Evolutionary conservation across 1,140 invertebrate genomes (phyloP), one percentile per base, ranked within the genome.

Genomic region (Tetramorium alpestre): DNA sequence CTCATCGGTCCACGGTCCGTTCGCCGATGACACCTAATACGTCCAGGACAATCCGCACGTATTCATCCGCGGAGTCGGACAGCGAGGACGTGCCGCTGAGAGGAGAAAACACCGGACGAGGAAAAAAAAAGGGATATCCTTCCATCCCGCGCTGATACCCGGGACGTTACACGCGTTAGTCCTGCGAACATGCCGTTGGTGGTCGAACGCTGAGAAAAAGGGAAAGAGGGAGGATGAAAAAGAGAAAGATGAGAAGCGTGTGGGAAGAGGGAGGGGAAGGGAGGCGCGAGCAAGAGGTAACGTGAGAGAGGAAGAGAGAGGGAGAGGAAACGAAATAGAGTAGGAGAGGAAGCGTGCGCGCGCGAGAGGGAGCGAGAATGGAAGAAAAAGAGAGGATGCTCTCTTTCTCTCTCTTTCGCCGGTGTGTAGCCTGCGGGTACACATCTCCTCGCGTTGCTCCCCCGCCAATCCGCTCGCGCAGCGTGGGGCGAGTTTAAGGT

Each of bases 401-500:
- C 69, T 72, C 69, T 72, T 33, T 33, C 28, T 33, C 33, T 33
- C 3, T 33, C 33, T 33, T 4, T 33, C 33, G 33, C 28, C 62
- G 47, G 77, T 80, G 78, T 87, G 85, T 91, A 91, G 90, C 90
- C 91, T 89, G 81, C 87, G 89, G 91, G 80, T 89, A 90, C 89
- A 88, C 86, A 90, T 90, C 86, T 88, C 86, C 86, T 89, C 89
- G 81, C 85, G 89, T 92, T 93, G 89, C 93, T 93, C 93, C 93
- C 92, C 93, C 94, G 93, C 94, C 94, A 94, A 94, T 95, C 93
- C 93, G 93, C 91, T 89, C 89, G 85, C 82, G 89, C 80, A 91
- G 92, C 89, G 91, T 88, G 92, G 90, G 90, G 93, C 92, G 93
- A 91, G 92, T 89, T 89, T 89, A 58, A 92, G 91, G 91, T 92